Evolutionary conservation across 2,113 vertebrate genomes (phyloP).

Genomic region (Thermophis baileyi): DNA sequence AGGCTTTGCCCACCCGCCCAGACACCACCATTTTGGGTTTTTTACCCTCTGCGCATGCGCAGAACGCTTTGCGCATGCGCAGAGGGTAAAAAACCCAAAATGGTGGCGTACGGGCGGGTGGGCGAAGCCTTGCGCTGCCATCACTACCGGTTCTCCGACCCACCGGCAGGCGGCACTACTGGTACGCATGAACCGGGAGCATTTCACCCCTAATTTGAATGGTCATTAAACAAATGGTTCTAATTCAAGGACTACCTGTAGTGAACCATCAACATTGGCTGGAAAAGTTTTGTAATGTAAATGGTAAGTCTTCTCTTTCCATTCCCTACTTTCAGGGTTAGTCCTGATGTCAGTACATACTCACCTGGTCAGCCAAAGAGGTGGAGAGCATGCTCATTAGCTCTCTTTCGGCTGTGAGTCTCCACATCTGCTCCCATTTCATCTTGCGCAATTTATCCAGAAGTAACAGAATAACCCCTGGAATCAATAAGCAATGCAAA

Average conservation of each 20-base stretch:
- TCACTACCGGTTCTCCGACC: too few relatives aligned
- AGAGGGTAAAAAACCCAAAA: too few relatives aligned
- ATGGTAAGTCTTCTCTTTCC: neutral
- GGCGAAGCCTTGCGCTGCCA: too few relatives aligned
- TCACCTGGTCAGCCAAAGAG: constrained; percentile 95
- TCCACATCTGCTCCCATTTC: constrained; percentile 99
- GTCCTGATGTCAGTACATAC: neutral
- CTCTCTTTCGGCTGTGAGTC: constrained; percentile 92
- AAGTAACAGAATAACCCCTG: constrained; percentile 94
- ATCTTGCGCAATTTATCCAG: constrained; percentile 93
- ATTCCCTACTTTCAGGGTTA: neutral
- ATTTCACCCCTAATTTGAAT: too few relatives aligned
- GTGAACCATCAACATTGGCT: neutral
- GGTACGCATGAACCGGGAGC: too few relatives aligned
- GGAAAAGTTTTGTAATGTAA: neutral
- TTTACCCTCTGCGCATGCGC: too few relatives aligned
- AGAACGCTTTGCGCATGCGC: too few relatives aligned
- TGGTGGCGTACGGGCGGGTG: too few relatives aligned
- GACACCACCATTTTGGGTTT: too few relatives aligned
- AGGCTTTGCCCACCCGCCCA: too few relatives aligned
- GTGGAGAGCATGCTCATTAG: constrained; percentile 99
- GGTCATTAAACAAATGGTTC: neutral
- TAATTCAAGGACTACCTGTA: neutral
- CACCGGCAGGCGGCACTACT: too few relatives aligned
- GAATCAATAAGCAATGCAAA: constrained; percentile 13